Evolutionary conservation across 2,797 vertebrate species (phyloP), one percentile per base, ranked within the genome.

Genomic region (Premnoplex brunnescens): DNA sequence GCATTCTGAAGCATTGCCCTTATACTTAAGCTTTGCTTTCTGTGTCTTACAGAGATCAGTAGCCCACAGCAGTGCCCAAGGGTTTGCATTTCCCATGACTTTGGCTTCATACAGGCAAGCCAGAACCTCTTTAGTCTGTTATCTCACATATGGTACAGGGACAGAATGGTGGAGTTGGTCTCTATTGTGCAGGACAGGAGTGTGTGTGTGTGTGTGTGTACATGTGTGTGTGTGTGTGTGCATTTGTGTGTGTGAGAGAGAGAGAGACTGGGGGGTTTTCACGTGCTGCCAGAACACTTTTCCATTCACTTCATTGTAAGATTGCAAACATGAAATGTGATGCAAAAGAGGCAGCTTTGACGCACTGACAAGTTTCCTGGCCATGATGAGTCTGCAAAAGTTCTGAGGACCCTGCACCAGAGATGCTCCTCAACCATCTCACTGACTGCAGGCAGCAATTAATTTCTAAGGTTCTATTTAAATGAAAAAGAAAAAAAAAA

Each of bases 351-450:
- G n/a, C 56, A 92, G 49, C 27, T 85, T 89, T 79, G 74, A 87
- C 44, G 71, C 19, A 26, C 41, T 76, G 49, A 8, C 20, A 56
- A 49, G 16, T 69, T 87, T 88, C 60, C 68, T 79, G 64, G 46
- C 52, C 58, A 20, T 1, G 2, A 51, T 60, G 24, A 60, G 9
- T 28, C 52, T 69, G 41, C 0, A 2, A 32, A 9, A 27, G 48
- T 46, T 81, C 58, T 68, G 62, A 34, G 60, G 49, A 37, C 36
- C 68, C 72, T 24, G 7, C 30, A 49, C 28, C 37, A 37, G 63
- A 63, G 71, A 36, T 21, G 8, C 9, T 93, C 32, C 48, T 89
- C 0, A 0, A 10, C 12, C 0, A 0, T 7, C 39, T 94, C 39
- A 9, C 32, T 28, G 26, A 43, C n/a, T 52, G 18, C 51, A 62